phyloP scores from a whole-genome alignment of 2,113 vertebrate species.

The Boulengeromyrus knoepffleri region DNA sequence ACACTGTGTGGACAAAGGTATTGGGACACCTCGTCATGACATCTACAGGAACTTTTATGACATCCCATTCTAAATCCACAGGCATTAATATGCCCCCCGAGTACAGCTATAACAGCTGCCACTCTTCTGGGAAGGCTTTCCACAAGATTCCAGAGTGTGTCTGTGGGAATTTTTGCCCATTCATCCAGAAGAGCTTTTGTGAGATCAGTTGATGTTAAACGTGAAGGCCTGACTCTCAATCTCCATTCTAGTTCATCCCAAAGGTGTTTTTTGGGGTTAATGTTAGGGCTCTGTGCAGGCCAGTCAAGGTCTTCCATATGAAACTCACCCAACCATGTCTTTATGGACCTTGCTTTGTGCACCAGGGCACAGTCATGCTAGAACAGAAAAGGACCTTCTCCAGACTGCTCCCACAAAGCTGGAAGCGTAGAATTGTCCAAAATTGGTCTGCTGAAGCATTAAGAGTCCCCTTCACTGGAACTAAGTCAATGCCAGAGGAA shows the following conservation, averaged over 20 bases:
- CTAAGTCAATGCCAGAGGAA: too few relatives aligned
- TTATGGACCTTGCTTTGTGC: too few relatives aligned
- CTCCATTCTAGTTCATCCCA: neutral
- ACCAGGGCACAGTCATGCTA: too few relatives aligned
- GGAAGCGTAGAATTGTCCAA: too few relatives aligned
- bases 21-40: neutral
- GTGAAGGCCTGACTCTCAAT: neutral
- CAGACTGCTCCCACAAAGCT: too few relatives aligned
- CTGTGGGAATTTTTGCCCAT: neutral
- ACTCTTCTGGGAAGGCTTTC: neutral
- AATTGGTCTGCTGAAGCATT: too few relatives aligned
- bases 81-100: too few relatives aligned
- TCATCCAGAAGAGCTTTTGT: neutral
- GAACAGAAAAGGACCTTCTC: too few relatives aligned
- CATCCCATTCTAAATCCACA: too few relatives aligned
- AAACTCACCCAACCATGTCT: neutral
- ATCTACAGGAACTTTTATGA: neutral
- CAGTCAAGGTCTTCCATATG: neutral
- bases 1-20: neutral
- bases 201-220: neutral
- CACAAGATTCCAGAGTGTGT: neutral
- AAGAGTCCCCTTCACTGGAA: too few relatives aligned
- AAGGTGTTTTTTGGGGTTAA: neutral
- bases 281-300: neutral
- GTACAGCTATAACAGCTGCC: neutral